Percentiles rank a stretch among this genome's conserved stretches.
phyloP scores from a whole-genome alignment of 2,113 vertebrate genomes.

The Poeciliopsis occidentalis region DNA sequence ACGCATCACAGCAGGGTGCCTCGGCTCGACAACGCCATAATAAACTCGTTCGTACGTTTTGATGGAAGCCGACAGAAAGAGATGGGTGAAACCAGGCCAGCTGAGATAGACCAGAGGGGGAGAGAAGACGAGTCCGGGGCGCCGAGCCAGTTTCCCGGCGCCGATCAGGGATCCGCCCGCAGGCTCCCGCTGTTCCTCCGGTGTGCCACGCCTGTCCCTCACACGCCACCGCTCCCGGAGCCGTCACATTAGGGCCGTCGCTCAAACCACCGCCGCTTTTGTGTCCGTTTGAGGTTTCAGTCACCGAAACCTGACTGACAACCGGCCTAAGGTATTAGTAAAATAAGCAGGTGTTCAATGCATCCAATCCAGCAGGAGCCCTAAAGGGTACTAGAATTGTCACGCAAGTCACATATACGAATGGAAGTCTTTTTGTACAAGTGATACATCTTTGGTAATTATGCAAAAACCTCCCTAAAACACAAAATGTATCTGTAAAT shows the following conservation, averaged over 20 bases:
- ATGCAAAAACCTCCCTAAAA: too few species aligned
- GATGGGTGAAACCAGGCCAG: constrained; percentile 65
- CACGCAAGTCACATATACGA: background rate
- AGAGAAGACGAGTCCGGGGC: constrained; percentile 43
- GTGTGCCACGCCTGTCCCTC: constrained; percentile 70
- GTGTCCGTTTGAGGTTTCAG: constrained; percentile 7
- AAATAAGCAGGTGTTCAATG: background rate
- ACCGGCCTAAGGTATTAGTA: background rate
- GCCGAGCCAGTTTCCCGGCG: constrained; percentile 44
- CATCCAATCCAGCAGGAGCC: background rate
- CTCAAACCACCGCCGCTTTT: constrained; percentile 58
- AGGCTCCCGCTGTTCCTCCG: constrained; percentile 53
- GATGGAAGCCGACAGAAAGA: constrained; percentile 20
- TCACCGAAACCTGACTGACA: background rate
- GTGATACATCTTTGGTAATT: too few species aligned
- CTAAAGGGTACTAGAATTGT: background rate
- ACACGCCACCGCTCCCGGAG: constrained; percentile 61
- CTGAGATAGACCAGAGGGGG: constrained; percentile 51
- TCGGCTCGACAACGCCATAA: constrained; percentile 8
- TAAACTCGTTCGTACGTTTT: constrained; percentile 12
- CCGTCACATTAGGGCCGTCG: constrained; percentile 65
- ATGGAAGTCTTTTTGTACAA: too few species aligned
- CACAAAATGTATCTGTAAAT: too few species aligned
- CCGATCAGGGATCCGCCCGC: constrained; percentile 57
- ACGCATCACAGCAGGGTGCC: background rate